Conservation (phyloP, 2,888 invertebrate species). For the Erannis defoliaria region DNA sequence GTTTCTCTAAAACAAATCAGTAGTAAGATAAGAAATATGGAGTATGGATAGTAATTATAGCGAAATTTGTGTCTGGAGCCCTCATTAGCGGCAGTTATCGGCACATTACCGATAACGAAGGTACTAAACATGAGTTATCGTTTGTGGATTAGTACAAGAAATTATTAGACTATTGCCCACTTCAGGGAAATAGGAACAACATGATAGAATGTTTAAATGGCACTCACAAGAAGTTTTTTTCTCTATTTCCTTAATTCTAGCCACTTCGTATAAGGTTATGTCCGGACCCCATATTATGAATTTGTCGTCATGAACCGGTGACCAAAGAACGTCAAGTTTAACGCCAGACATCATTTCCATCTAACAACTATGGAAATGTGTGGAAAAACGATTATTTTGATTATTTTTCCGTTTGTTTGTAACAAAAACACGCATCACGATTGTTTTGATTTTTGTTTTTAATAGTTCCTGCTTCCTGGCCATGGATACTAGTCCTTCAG, state of each 20-base stretch:
- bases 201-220: not conserved
- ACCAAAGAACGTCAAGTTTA: conserved; percentile 95
- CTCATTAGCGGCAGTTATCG: not conserved
- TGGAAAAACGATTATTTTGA: not conserved
- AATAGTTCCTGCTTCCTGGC: too few species aligned
- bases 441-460: conserved; percentile 2
- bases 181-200: too few species aligned
- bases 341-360: conserved; percentile 66
- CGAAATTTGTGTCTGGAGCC: not conserved
- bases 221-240: conserved; percentile 78
- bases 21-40: not conserved
- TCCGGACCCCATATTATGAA: conserved; percentile 97
- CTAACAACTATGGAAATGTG: conserved; percentile 47
- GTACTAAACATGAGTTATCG: not conserved
- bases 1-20: not conserved
- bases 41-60: not conserved
- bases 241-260: conserved; percentile 86
- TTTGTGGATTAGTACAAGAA: not conserved
- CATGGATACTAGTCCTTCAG: too few species aligned
- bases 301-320: conserved; percentile 91
- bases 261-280: conserved; percentile 94
- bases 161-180: not conserved
- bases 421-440: conserved; percentile 8
- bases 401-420: conserved; percentile 8
- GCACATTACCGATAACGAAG: not conserved